These are phyloP conservation scores for Tigriopus californicus DNA, from an alignment of 2,888 invertebrate species.

Conservation along the genomic window DNA sequence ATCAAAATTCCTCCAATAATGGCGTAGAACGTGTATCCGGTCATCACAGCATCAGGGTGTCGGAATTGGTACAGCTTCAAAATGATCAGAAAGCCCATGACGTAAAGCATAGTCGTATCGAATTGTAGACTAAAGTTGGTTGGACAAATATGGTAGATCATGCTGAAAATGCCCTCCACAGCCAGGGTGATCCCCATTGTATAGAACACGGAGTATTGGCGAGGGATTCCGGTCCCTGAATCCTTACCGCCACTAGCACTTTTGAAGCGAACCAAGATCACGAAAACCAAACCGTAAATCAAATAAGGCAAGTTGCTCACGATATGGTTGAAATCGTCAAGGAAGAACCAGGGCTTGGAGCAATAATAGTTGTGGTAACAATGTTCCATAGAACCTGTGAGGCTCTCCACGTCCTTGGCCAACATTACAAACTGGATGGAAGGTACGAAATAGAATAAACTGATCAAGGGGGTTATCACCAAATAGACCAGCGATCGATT, in stretches of 20 bases:
- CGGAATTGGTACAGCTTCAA: slow-evolving; percentile 11
- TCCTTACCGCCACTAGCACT: not conserved
- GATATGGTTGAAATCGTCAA: slow-evolving; percentile 14
- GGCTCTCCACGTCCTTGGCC: not conserved
- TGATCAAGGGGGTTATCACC: not conserved
- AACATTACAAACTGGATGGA: slow-evolving; percentile 9
- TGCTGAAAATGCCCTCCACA: slow-evolving; percentile 4
- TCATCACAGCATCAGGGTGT: slow-evolving; percentile 2
- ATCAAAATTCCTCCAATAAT: not conserved
- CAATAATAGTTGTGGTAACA: slow-evolving; percentile 13
- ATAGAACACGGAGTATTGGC: not conserved
- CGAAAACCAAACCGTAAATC: not conserved
- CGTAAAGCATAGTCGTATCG: slow-evolving; percentile 11
- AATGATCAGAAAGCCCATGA: not conserved
- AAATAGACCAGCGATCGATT: slow-evolving; percentile 11
- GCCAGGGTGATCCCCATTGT: slow-evolving; percentile 1
- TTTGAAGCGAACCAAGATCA: not conserved
- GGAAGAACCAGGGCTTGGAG: slow-evolving; percentile 1
- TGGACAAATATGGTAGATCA: slow-evolving; percentile 10
- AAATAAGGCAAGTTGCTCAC: slow-evolving; percentile 8
- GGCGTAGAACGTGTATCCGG: slow-evolving; percentile 1
- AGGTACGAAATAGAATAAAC: slow-evolving; percentile 7
- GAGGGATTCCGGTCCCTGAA: not conserved
- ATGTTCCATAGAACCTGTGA: slow-evolving; percentile 10
- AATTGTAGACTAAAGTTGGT: slow-evolving; percentile 12